Percentiles rank a stretch among this genome's conserved stretches.
phyloP scores from a whole-genome alignment of 2,797 vertebrate genomes.

The Tinamus major region DNA sequence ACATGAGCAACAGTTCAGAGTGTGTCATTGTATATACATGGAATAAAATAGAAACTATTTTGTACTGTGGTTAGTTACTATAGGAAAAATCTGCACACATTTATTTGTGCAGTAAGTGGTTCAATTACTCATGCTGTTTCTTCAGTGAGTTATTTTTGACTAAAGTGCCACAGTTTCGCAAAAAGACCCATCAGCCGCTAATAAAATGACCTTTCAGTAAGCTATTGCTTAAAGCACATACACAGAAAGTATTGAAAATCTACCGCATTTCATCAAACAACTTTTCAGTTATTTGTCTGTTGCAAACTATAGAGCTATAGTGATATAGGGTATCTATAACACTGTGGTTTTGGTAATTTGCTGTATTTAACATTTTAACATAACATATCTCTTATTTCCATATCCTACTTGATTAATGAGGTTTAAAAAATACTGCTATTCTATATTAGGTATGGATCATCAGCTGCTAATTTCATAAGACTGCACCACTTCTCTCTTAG shows the following conservation, averaged over 20 bases:
- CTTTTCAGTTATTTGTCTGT: background rate
- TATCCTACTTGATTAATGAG: conserved; percentile 17
- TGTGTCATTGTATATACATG: background rate
- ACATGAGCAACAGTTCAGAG: background rate
- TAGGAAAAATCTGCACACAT: background rate
- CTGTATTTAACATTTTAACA: conserved; percentile 15
- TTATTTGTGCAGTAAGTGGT: background rate
- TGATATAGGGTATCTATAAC: background rate
- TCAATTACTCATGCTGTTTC: conserved; percentile 23
- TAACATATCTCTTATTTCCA: background rate
- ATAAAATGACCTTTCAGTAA: conserved; percentile 47
- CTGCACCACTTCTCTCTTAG: conserved; percentile 19
- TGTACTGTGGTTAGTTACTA: conserved; percentile 7
- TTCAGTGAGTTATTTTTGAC: conserved; percentile 52
- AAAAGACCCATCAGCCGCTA: conserved; percentile 27
- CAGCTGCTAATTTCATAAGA: conserved; percentile 52
- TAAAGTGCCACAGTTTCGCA: conserved; percentile 23
- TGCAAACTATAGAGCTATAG: background rate
- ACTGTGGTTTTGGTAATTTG: background rate
- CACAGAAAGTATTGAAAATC: conserved; percentile 27
- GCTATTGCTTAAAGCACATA: conserved; percentile 1
- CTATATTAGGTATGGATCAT: conserved; percentile 45
- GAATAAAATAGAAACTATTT: background rate
- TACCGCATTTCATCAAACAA: background rate
- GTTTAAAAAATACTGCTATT: conserved; percentile 45